Conservation (phyloP, 2,797 vertebrate genomes). For the Hylomyscus alleni region DNA sequence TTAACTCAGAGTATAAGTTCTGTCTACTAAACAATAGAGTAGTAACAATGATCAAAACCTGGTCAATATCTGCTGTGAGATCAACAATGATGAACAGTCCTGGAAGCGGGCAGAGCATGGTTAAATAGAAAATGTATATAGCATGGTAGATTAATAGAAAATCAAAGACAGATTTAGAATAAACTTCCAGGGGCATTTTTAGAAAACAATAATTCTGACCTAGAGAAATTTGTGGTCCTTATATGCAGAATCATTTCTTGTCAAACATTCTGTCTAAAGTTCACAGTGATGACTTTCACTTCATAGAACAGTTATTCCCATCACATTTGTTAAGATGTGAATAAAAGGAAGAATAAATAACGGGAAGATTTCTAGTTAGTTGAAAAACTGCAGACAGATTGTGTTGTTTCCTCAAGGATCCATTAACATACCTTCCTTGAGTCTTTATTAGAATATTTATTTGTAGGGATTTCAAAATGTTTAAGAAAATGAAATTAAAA, state of each 20-base stretch:
- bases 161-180: neutral
- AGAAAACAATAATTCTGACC: constrained; percentile 30
- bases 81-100: neutral
- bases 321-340: neutral
- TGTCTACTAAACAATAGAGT: constrained; percentile 1
- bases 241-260: neutral
- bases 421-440: neutral
- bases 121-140: constrained; percentile 38
- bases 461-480: constrained; percentile 33
- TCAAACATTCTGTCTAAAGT: constrained; percentile 9
- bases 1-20: constrained; percentile 52
- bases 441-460: constrained; percentile 6
- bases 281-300: neutral
- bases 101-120: neutral
- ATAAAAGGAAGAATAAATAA: neutral
- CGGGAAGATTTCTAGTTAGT: neutral
- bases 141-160: neutral
- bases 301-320: neutral
- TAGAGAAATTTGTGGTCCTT: neutral
- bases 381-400: neutral
- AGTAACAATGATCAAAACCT: neutral
- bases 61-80: constrained; percentile 26
- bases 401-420: neutral
- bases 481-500: constrained; percentile 44
- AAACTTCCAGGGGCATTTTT: constrained; percentile 11